These are phyloP conservation scores for Volucella inflata DNA, from an alignment of 2,888 invertebrate species.

Conservation along the genomic window DNA sequence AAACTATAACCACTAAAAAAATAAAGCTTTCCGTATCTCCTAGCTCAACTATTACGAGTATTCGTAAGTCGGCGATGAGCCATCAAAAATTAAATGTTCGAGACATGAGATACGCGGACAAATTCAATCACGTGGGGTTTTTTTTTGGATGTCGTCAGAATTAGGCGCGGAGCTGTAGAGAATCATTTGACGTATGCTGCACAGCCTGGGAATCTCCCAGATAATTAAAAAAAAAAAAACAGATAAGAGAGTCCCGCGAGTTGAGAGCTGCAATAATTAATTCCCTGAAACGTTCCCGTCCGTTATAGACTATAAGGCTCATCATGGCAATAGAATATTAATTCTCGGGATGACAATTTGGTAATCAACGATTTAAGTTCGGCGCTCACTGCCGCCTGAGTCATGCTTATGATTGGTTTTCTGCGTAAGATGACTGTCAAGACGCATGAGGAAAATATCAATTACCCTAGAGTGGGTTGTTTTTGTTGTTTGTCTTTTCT, in stretches of 20 bases:
- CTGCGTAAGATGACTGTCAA: constrained; percentile 46
- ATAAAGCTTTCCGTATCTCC: too few species aligned
- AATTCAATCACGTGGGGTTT: neutral
- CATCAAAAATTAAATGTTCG: too few species aligned
- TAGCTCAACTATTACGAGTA: too few species aligned
- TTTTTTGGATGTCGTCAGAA: neutral
- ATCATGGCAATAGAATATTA: constrained; percentile 34
- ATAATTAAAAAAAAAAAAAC: neutral
- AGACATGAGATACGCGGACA: too few species aligned
- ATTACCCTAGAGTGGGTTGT: constrained; percentile 14
- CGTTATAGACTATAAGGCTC: neutral
- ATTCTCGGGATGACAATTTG: constrained; percentile 48
- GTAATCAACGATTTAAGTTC: constrained; percentile 9
- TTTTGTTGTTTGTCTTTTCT: too few species aligned
- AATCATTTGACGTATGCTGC: neutral
- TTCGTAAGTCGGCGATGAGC: too few species aligned
- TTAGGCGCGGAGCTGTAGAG: neutral
- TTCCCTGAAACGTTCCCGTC: neutral
- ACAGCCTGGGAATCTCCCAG: neutral
- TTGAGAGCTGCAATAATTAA: neutral
- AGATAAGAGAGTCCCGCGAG: too few species aligned
- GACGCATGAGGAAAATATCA: constrained; percentile 56
- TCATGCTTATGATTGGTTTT: constrained; percentile 36
- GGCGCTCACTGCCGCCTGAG: neutral
- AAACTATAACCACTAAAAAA: neutral